Conservation (phyloP, 1,140 invertebrate genomes). For the Chlorops oryzae region DNA sequence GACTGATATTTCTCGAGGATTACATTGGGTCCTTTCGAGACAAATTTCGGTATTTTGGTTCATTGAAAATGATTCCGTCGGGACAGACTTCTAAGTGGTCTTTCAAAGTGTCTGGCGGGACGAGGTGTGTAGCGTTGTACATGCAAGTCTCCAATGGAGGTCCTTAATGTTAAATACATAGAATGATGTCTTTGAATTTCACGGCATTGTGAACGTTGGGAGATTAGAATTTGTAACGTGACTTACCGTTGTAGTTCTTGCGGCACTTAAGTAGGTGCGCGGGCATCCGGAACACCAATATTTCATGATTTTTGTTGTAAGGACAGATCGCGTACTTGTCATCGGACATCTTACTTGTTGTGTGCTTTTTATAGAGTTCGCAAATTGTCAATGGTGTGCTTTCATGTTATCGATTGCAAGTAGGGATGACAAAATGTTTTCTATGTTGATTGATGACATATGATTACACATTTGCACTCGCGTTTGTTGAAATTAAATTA, state of each 20-base stretch:
- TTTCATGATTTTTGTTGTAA: slow-evolving; percentile 26
- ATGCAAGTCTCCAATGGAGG: slow-evolving; percentile 32
- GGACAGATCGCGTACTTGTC: slow-evolving; percentile 26
- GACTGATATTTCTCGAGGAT: too few relatives aligned
- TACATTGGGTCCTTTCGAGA: too few relatives aligned
- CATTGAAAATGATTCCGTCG: slow-evolving; percentile 19
- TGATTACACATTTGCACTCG: too few relatives aligned
- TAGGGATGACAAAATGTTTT: too few relatives aligned
- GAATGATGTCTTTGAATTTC: neutral
- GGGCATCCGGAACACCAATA: slow-evolving; percentile 30
- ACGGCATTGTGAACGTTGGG: neutral
- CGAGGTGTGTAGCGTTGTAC: slow-evolving; percentile 38
- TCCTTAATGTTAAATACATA: too few relatives aligned
- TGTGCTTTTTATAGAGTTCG: too few relatives aligned
- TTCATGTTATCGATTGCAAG: too few relatives aligned
- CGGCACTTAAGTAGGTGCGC: slow-evolving; percentile 33
- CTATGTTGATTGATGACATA: too few relatives aligned
- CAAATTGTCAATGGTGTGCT: too few relatives aligned
- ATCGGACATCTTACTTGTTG: slow-evolving; percentile 28
- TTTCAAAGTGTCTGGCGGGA: slow-evolving; percentile 25
- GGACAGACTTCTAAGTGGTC: slow-evolving; percentile 25
- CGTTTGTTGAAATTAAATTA: too few relatives aligned
- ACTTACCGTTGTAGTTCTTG: slow-evolving; percentile 15
- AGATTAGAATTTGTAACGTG: neutral
- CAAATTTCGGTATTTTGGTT: too few relatives aligned